Base-by-base conservation (phyloP, 2,888 invertebrate genomes). In the Apoda limacodes region DNA sequence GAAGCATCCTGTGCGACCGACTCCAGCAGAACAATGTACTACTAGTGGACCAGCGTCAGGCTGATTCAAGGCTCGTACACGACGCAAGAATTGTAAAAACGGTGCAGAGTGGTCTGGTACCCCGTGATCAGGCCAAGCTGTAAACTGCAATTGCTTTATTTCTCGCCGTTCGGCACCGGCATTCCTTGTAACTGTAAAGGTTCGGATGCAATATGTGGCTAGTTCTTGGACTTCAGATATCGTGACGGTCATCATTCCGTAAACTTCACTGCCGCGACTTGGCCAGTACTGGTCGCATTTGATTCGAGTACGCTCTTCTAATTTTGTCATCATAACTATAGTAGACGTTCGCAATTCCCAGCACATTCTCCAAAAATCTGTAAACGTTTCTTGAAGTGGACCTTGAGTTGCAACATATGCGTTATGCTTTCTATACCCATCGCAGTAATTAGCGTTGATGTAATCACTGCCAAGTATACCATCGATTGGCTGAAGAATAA, bases 251-350 rank as follows among this genome's bases (percentile, higher is more conserved):
- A 99, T 95, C 59, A 90, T 87, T 4, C 98, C 98, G 57, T 99
- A 99, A 0, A 92, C 92, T 60, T 98, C 97, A 1, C 94, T 89
- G 6, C 97, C 98, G 19, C 97, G 85, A 4, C 89, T 87, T 0
- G 98, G 99, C 99, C 99, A 99, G 63, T 99, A 99, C 66, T 98
- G 93, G 66, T 96, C 93, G 68, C 98, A 98, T 67, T 98, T 98
- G 43, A 96, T 95, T 51, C 98, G 83, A 2, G 96, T 95, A 30
- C 98, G 84, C 60, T 99, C 99, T 69, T 99, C 99, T 37, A 99
- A 76, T 52, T 96, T 94, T 1, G 99, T 99, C 95, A 99, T 96
- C 99, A 99, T 99, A 2, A 99, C 98, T 47, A 99, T 94, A 0
- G 95, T 96, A 7, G 92, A 88, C 3, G 93, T 91, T 46, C 93